A percentile compares a stretch with the other conserved stretches of the same genome.
Conservation (phyloP, 92 coral and sea anemone species). For the Umimayanthus kanabou region DNA sequence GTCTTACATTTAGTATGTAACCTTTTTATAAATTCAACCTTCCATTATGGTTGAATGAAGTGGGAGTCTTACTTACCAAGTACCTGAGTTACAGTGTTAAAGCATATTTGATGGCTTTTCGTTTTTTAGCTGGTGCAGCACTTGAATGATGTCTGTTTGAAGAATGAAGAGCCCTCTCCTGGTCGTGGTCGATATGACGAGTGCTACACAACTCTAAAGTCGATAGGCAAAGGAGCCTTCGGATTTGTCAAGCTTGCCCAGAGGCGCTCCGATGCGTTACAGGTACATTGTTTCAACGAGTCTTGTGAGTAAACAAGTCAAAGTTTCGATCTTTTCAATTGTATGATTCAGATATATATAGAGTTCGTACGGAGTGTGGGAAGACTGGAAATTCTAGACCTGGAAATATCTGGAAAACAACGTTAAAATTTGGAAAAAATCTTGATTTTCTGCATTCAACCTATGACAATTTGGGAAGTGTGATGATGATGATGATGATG, state of each 20-base stretch:
- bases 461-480: too few relatives aligned
- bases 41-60: too few relatives aligned
- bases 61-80: too few relatives aligned
- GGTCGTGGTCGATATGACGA: slow-evolving; percentile 94
- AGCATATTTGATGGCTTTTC: not conserved
- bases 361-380: too few relatives aligned
- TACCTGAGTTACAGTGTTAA: not conserved
- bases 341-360: not conserved
- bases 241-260: slow-evolving; percentile 94
- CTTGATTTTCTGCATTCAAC: too few relatives aligned
- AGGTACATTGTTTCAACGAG: slow-evolving; percentile 52
- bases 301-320: not conserved
- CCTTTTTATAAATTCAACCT: too few relatives aligned
- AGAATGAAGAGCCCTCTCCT: slow-evolving; percentile 71
- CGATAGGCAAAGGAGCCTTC: slow-evolving; percentile 97
- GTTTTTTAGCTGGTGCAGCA: slow-evolving; percentile 60
- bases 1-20: too few relatives aligned
- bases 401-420: too few relatives aligned
- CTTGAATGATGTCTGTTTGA: slow-evolving; percentile 57
- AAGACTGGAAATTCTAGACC: too few relatives aligned
- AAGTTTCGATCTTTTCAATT: too few relatives aligned
- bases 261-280: slow-evolving; percentile 69
- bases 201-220: slow-evolving; percentile 79
- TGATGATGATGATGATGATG: too few relatives aligned
- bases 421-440: too few relatives aligned